A percentile compares a stretch with the other conserved stretches of the same genome.
phyloP scores from a whole-genome alignment of 2,113 vertebrate genomes.

The Jacana jacana region DNA sequence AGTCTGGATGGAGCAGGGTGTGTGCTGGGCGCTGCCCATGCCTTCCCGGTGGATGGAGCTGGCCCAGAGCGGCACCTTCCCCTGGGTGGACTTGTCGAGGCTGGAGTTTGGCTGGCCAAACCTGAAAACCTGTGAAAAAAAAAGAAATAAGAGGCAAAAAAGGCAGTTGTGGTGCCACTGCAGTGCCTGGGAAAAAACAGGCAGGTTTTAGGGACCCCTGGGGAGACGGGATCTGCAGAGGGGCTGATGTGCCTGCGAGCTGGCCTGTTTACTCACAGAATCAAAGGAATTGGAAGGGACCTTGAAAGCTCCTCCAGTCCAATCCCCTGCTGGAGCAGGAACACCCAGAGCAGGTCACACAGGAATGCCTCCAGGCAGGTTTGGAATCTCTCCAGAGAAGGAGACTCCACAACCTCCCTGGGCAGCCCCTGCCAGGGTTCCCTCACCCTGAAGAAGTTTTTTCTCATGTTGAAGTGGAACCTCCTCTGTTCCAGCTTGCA shows the following conservation, averaged over 20 bases:
- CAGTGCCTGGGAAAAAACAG: not conserved
- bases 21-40: not conserved
- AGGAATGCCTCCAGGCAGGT: too few species aligned
- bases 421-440: too few species aligned
- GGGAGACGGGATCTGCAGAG: not conserved
- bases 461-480: too few species aligned
- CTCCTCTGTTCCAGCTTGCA: too few species aligned
- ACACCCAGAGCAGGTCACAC: too few species aligned
- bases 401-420: too few species aligned
- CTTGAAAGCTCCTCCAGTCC: too few species aligned
- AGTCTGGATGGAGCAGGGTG: not conserved
- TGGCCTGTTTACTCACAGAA: not conserved
- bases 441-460: too few species aligned
- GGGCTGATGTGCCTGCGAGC: not conserved
- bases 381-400: too few species aligned
- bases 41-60: not conserved
- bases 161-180: accelerated
- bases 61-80: not conserved
- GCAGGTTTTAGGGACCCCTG: not conserved
- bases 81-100: not conserved
- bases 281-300: too few species aligned
- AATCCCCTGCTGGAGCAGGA: too few species aligned
- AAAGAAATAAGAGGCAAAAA: not conserved
- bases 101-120: not conserved
- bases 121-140: not conserved